A percentile compares a stretch with the other conserved stretches of the same genome.
Conservation (phyloP, 2,888 invertebrate species). For the Ophion ellenae region DNA sequence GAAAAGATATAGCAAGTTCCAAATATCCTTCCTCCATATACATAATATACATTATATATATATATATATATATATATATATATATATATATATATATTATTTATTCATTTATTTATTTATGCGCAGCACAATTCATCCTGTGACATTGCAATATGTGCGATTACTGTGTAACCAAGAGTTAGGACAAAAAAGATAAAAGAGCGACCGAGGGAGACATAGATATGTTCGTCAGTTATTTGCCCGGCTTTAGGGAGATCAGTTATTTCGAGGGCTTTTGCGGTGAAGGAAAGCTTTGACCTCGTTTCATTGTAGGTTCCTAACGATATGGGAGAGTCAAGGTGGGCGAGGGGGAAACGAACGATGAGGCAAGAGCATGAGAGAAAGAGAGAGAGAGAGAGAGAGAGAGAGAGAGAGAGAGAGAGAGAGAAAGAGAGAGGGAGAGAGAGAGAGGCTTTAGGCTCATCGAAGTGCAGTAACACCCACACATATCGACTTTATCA, state of each 20-base stretch:
- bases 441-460: conserved; percentile 12
- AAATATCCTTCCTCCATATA: too few relatives aligned
- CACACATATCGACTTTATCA: conserved; percentile 6
- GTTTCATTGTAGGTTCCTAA: conserved; percentile 60
- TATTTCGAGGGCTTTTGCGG: conserved; percentile 58
- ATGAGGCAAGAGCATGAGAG: neutral
- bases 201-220: conserved; percentile 9
- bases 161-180: conserved; percentile 7
- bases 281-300: conserved; percentile 69
- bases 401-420: conserved; percentile 5
- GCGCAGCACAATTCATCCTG: neutral
- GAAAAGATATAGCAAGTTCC: too few relatives aligned
- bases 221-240: conserved; percentile 60
- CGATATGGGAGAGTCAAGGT: conserved; percentile 34
- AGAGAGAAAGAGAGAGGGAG: conserved; percentile 14
- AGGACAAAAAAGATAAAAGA: conserved; percentile 5
- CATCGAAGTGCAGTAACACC: conserved; percentile 35
- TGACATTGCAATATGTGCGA: conserved; percentile 5
- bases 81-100: too few relatives aligned
- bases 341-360: neutral
- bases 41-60: too few relatives aligned
- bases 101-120: too few relatives aligned
- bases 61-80: too few relatives aligned
- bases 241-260: conserved; percentile 62
- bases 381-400: conserved; percentile 17